phyloP scores from a whole-genome alignment of 2,797 vertebrate genomes.

The Neosalanx taihuensis region DNA sequence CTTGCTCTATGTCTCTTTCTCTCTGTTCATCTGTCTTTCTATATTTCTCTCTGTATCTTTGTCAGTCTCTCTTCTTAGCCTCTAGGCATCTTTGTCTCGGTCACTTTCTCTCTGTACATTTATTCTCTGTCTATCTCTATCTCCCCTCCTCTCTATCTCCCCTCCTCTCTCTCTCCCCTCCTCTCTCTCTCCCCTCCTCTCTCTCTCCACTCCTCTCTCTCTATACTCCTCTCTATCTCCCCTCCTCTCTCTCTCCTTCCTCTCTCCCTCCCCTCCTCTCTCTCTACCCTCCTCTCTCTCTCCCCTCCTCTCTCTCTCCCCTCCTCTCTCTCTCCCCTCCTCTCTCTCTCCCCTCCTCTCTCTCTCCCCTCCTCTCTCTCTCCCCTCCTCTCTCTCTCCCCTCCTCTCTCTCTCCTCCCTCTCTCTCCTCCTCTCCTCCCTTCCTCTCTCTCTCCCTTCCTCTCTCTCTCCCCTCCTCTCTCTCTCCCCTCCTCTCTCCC shows the following conservation, averaged over 20 bases:
- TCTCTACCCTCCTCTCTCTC: no score
- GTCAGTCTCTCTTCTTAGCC: neutral
- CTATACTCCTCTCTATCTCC: conserved; percentile 31
- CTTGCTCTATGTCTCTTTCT: neutral
- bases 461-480: no score
- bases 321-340: no score
- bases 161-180: conserved; percentile 4
- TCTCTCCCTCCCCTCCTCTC: no score
- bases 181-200: neutral
- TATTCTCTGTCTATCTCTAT: conserved; percentile 1
- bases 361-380: neutral
- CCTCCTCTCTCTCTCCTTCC: neutral
- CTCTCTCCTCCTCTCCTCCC: no score
- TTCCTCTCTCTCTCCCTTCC: no score
- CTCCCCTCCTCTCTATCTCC: conserved; percentile 18
- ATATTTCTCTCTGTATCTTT: neutral
- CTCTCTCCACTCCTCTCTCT: conserved; percentile 3
- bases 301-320: no score
- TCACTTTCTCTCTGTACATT: neutral
- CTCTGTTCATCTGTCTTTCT: neutral
- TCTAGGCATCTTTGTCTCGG: neutral
- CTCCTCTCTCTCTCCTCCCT: neutral
- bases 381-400: conserved; percentile 30
- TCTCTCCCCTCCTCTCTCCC: conserved; percentile 4
- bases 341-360: neutral